Evolutionary conservation across 2,888 invertebrate species (phyloP), one percentile per base, ranked within the genome.

Genomic region (Machimus atricapillus): DNA sequence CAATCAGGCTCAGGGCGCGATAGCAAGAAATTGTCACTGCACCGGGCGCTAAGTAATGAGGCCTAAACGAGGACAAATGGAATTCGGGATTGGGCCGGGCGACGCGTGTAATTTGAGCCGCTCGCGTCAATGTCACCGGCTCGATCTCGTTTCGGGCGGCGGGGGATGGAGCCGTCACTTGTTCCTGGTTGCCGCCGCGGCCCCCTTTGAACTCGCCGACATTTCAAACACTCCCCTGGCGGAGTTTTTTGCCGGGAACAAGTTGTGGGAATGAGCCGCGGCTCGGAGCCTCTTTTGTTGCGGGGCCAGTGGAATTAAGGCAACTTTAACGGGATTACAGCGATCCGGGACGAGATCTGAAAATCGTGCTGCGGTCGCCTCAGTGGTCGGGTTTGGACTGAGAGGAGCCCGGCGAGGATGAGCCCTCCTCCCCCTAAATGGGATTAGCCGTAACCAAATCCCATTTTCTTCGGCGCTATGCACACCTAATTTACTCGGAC

Each of bases 21-120:
- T 85, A 74, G 74, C 74, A 43, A 85, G 85, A 73, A 52, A 43
- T 46, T 9, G 85, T 74, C 74, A 43, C 46, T 85, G 46, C 85
- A 74, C 73, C 31, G 74, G 85, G 85, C 74, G 74, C 40, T 85
- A 83, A 85, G 85, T 85, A 85, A 85, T 85, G 74, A 74, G 85
- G 74, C 73, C 74, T 74, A 85, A 85, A 85, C 85, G 85, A 74
- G 73, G 31, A 58, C 85, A 85, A 85, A 74, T 85, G 85, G 85
- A 85, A 85, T 85, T 85, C 43, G 43, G 14, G 43, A 46, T 46
- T 46, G 43, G 43, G 43, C 12, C 43, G 12, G 43, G 43, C 74
- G 85, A 34, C n/a, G 46, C 85, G 31, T 37, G 73, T 85, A 73
- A 73, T 85, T 85, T 46, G 74, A 74, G 46, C 40, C 74, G 46